Conservation (phyloP, 2,888 invertebrate species). For the Spodoptera exigua region DNA sequence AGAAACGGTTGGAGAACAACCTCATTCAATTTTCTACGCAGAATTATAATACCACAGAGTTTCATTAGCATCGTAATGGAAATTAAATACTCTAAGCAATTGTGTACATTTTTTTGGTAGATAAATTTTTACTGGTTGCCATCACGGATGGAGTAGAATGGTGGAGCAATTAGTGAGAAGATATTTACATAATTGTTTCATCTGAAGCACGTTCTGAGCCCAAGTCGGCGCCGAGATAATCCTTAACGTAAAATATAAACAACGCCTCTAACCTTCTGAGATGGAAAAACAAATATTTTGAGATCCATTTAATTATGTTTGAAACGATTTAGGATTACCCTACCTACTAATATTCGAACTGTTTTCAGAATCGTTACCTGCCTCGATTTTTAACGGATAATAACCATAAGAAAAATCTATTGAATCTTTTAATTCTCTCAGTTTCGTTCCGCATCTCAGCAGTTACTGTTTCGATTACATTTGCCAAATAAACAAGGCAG, state of each 20-base stretch:
- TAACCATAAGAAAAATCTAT: no score
- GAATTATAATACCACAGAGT: slow-evolving; percentile 27
- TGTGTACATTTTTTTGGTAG: slow-evolving; percentile 36
- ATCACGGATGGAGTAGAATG: slow-evolving; percentile 58
- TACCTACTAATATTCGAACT: background rate
- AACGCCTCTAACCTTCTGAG: slow-evolving; percentile 7
- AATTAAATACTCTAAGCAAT: slow-evolving; percentile 42
- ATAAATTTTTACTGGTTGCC: slow-evolving; percentile 48
- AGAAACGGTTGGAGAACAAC: slow-evolving; percentile 6
- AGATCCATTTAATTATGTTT: slow-evolving; percentile 8
- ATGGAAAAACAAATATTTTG: slow-evolving; percentile 22
- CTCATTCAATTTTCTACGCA: slow-evolving; percentile 14
- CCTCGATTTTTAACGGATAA: no score
- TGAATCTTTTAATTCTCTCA: no score
- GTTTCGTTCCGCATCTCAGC: no score
- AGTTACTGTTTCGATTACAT: no score
- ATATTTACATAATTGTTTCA: slow-evolving; percentile 70
- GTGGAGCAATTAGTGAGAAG: slow-evolving; percentile 63
- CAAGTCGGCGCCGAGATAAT: slow-evolving; percentile 52
- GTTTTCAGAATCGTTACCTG: no score
- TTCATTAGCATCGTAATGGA: slow-evolving; percentile 50
- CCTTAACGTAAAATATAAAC: slow-evolving; percentile 52
- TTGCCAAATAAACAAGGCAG: no score
- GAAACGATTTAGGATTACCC: slow-evolving; percentile 7
- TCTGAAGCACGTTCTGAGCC: slow-evolving; percentile 57